phyloP scores from a whole-genome alignment of 35 echinoderm and acorn worm genomes.

The Diadema setosum region DNA sequence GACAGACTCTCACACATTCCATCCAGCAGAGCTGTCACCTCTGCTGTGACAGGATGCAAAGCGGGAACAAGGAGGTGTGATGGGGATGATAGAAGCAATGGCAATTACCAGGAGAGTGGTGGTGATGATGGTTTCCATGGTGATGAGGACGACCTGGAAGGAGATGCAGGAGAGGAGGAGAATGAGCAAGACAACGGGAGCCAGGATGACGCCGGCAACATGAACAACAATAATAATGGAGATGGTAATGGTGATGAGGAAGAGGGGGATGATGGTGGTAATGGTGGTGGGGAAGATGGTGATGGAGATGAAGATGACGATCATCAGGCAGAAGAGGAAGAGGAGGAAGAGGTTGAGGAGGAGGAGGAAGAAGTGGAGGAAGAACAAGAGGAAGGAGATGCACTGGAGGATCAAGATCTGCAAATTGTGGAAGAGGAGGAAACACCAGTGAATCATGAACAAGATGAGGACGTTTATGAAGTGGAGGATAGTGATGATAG shows the following conservation, averaged over 20 bases:
- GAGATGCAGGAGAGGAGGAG: not conserved
- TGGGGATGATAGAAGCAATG: not conserved
- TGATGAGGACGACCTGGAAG: not conserved
- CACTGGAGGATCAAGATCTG: not conserved
- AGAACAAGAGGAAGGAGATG: not conserved
- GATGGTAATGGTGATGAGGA: not conserved
- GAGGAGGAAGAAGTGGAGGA: not conserved
- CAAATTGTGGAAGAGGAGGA: not conserved
- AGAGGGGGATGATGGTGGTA: not conserved
- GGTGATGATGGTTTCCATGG: constrained; percentile 3
- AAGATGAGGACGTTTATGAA: not conserved
- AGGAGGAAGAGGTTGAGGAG: not conserved
- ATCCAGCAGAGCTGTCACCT: no score
- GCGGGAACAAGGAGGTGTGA: no score
- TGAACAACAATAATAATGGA: constrained; percentile 1
- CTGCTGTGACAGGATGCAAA: no score
- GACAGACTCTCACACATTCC: no score
- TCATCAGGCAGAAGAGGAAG: not conserved
- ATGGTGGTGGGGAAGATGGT: not conserved
- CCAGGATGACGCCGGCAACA: not conserved
- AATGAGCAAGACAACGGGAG: not conserved
- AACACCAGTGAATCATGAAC: not conserved
- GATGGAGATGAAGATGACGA: not conserved
- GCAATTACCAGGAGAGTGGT: constrained; percentile 6
- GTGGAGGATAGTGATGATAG: not conserved